Conservation (phyloP, 2,797 vertebrate species). For the Oophaga sylvatica region DNA sequence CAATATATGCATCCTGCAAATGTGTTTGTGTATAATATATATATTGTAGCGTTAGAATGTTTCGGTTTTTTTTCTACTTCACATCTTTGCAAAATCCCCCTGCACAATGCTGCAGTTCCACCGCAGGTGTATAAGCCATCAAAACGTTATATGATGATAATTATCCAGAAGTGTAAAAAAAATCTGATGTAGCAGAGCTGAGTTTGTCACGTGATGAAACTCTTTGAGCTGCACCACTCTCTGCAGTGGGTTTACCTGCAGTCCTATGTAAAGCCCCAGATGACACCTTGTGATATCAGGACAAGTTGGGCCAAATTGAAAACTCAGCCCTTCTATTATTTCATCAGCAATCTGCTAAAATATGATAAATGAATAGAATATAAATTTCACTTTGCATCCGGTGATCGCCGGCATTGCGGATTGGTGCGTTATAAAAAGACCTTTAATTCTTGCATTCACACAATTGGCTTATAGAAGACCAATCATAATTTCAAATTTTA, state of each 20-base stretch:
- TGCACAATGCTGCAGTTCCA: background rate
- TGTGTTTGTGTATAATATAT: too few relatives aligned
- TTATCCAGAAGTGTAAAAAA: background rate
- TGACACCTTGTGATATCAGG: background rate
- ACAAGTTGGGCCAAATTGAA: background rate
- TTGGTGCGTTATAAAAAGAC: background rate
- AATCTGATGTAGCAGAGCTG: background rate
- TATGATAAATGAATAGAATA: background rate
- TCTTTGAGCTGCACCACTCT: constrained; percentile 10
- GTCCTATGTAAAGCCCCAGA: background rate
- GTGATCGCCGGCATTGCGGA: background rate
- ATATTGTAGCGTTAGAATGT: too few relatives aligned
- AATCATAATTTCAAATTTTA: background rate
- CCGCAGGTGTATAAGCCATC: background rate
- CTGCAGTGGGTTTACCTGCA: constrained; percentile 9
- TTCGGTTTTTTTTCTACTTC: too few relatives aligned
- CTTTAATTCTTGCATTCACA: too few relatives aligned
- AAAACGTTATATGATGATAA: background rate
- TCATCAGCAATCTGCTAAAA: background rate
- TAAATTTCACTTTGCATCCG: background rate
- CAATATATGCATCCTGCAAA: background rate
- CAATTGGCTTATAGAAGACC: background rate
- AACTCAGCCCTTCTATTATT: background rate
- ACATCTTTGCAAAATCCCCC: background rate
- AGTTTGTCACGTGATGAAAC: background rate